Conservation (phyloP, 2,797 vertebrate species). For the Hydrolagus colliei region DNA sequence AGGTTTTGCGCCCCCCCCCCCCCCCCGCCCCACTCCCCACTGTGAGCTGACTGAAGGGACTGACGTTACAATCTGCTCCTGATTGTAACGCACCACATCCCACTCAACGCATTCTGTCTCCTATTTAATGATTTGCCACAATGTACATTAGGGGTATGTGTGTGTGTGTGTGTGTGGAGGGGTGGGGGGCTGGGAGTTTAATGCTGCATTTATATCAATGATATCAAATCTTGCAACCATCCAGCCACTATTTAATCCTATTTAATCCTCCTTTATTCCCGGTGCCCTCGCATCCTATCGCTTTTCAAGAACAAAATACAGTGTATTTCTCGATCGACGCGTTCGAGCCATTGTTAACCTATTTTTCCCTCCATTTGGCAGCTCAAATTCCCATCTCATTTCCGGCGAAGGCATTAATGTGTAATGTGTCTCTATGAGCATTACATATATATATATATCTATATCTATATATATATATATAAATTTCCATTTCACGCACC, state of each 20-base stretch:
- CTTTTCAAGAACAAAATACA: too few species aligned
- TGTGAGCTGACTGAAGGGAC: too few species aligned
- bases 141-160: too few species aligned
- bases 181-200: not conserved
- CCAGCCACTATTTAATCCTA: not conserved
- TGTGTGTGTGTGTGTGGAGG: too few species aligned
- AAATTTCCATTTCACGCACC: not conserved
- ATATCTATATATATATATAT: too few species aligned
- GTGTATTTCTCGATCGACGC: not conserved
- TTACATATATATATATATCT: too few species aligned
- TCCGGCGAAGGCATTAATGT: not conserved
- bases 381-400: not conserved
- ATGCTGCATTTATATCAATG: not conserved
- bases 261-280: not conserved
- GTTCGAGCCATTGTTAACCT: not conserved
- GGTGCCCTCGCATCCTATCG: not conserved
- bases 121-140: too few species aligned
- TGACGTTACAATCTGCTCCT: too few species aligned
- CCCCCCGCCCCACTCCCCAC: too few species aligned
- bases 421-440: not conserved
- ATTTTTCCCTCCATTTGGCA: not conserved
- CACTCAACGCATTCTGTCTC: too few species aligned
- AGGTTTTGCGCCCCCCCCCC: too few species aligned
- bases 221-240: not conserved
- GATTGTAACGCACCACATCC: too few species aligned